A percentile compares a stretch with the other conserved stretches of the same genome.
Evolutionary conservation across 2,888 invertebrate genomes (phyloP).

Genomic region (Eristalis pertinax): DNA sequence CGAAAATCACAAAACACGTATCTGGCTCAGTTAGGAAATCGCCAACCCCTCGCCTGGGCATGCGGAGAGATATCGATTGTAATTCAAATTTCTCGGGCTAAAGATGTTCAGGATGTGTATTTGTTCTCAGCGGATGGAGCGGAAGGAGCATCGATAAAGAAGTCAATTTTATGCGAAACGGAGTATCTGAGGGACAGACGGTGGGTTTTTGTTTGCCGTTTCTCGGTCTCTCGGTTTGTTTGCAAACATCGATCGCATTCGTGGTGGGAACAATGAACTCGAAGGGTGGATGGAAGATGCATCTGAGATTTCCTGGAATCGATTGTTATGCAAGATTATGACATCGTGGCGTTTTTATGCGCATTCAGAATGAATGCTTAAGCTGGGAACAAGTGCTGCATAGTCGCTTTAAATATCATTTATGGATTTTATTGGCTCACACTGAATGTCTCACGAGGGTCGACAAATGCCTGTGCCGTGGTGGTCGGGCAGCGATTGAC

Average conservation of each 20-base stretch:
- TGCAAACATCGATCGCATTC: constrained; percentile 64
- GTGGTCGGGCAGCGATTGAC: too few relatives aligned
- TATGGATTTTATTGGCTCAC: constrained; percentile 36
- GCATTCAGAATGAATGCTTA: constrained; percentile 21
- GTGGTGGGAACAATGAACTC: constrained; percentile 69
- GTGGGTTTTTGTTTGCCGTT: constrained; percentile 10
- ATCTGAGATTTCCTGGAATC: constrained; percentile 64
- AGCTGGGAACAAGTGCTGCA: constrained; percentile 16
- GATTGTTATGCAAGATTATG: constrained; percentile 72
- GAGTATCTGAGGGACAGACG: constrained; percentile 36
- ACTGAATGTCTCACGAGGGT: not conserved
- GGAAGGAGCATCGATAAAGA: constrained; percentile 70
- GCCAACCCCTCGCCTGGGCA: constrained; percentile 40
- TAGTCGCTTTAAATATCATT: constrained; percentile 29
- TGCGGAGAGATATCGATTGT: constrained; percentile 60
- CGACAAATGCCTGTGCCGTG: not conserved
- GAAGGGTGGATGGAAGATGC: constrained; percentile 38
- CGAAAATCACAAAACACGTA: constrained; percentile 13
- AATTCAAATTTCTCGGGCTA: constrained; percentile 66
- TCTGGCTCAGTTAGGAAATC: constrained; percentile 56
- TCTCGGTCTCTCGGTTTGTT: constrained; percentile 51
- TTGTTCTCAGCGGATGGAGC: constrained; percentile 53
- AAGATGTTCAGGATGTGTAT: constrained; percentile 45
- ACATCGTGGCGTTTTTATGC: constrained; percentile 36
- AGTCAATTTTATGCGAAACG: constrained; percentile 72